Base-by-base conservation (phyloP, 2,113 vertebrate genomes). In the Seriola dumerili region DNA sequence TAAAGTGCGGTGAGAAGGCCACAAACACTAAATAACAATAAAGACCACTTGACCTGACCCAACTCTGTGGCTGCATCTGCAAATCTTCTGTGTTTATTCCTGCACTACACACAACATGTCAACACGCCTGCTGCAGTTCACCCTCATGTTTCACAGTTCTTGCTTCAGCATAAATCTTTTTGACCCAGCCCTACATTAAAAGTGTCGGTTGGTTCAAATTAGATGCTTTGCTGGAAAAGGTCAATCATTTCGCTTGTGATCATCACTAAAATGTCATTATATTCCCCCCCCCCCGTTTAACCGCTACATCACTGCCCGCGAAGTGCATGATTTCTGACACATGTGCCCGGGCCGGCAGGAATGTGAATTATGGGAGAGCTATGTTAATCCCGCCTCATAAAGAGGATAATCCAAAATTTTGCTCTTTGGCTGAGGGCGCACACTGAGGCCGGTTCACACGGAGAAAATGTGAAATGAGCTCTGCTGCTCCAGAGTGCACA, bases 321-420 rank as follows among this genome's bases (percentile, higher is more conserved):
- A 62, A 66, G 71, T 71, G 61, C 40, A 2, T 9, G 19, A 67
- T 69, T 71, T 78, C 57, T 61, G 64, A 36, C 65, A 36, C 78
- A 54, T 46, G 17, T 11, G 13, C 48, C 48, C 54, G 44, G 64
- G 29, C 63, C 23, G 54, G 29, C 54, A 78, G 84, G 88, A 90
- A 86, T 92, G 78, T 72, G 86, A 86, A 62, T 81, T 85, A 83
- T 78, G 75, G 80, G 66, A 66, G 80, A 85, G 76, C 59, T 62
- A 81, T 85, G 89, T 81, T 94, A 93, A 92, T 93, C 89, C 89
- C 29, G 81, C 48, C 84, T 85, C 79, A 69, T 74, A 79, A 93
- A 78, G 82, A 85, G 80, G 92, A 90, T 93, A 91, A 94, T 93
- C 91, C 91, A 84, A 70, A 81, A 70, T 90, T 90, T 87, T 76